These are phyloP conservation scores for Syngnathus scovelli DNA, from an alignment of 2,113 vertebrate genomes.

Conservation along the genomic window DNA sequence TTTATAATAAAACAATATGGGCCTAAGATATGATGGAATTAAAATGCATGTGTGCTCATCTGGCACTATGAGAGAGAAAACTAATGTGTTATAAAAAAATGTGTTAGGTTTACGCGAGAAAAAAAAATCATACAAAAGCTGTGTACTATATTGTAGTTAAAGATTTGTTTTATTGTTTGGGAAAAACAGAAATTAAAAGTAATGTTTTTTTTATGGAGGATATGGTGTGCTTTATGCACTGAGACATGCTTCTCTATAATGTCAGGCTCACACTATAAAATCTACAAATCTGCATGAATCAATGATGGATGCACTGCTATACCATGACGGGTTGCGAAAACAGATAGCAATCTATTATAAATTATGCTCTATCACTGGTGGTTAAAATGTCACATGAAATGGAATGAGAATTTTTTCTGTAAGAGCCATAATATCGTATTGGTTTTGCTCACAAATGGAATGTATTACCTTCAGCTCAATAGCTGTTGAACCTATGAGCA, in stretches of 20 bases:
- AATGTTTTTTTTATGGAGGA: background rate
- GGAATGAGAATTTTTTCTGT: background rate
- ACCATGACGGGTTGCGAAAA: conserved; percentile 5
- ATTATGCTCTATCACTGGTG: background rate
- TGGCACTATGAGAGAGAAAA: background rate
- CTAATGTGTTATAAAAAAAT: too few relatives aligned
- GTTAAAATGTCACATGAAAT: background rate
- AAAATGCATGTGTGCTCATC: background rate
- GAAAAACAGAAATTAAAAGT: background rate
- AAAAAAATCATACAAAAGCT: background rate
- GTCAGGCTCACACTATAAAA: conserved; percentile 3
- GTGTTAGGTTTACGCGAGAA: too few relatives aligned
- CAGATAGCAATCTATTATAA: background rate
- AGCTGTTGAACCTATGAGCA: conserved; percentile 83
- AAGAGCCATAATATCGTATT: background rate
- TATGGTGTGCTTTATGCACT: background rate
- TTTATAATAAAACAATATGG: background rate
- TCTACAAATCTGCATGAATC: conserved; percentile 1
- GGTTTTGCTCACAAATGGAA: background rate
- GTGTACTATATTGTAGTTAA: background rate
- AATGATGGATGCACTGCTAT: conserved; percentile 2
- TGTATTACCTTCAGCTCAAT: conserved; percentile 81
- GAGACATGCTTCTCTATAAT: background rate
- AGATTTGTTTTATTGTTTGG: background rate
- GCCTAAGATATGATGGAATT: background rate